Conservation (phyloP, 2,113 vertebrate genomes). For the Rhabdomys dilectus region DNA sequence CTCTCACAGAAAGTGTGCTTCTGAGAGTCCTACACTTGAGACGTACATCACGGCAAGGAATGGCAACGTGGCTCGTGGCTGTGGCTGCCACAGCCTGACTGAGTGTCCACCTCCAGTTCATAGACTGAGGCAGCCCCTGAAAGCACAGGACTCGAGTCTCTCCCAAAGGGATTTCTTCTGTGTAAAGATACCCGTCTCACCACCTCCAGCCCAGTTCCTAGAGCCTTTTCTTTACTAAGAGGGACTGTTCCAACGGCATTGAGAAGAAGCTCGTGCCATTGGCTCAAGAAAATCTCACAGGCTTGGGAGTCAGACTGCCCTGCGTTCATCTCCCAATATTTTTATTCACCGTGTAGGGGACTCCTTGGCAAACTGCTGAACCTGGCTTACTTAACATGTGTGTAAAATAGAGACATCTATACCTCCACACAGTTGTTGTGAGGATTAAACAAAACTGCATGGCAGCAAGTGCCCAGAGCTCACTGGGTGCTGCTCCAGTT, state of each 20-base stretch:
- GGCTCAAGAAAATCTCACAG: not conserved
- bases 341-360: not conserved
- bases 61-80: not conserved
- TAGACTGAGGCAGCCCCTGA: not conserved
- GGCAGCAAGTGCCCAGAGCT: not conserved
- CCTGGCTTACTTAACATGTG: not conserved
- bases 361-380: not conserved
- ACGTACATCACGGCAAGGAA: slow-evolving; percentile 16
- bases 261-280: not conserved
- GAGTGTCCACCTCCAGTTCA: not conserved
- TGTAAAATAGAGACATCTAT: not conserved
- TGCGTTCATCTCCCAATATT: not conserved
- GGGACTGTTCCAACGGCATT: not conserved
- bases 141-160: not conserved
- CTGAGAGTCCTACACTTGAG: not conserved
- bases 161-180: not conserved
- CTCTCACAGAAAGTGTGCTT: not conserved
- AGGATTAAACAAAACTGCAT: slow-evolving; percentile 9
- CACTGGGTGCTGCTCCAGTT: not conserved
- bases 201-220: not conserved
- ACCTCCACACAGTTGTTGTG: not conserved
- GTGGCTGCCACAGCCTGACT: not conserved
- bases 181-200: not conserved
- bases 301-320: not conserved
- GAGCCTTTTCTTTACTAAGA: not conserved